Conservation (phyloP, 2,888 invertebrate genomes). For the Ceramica pisi region DNA sequence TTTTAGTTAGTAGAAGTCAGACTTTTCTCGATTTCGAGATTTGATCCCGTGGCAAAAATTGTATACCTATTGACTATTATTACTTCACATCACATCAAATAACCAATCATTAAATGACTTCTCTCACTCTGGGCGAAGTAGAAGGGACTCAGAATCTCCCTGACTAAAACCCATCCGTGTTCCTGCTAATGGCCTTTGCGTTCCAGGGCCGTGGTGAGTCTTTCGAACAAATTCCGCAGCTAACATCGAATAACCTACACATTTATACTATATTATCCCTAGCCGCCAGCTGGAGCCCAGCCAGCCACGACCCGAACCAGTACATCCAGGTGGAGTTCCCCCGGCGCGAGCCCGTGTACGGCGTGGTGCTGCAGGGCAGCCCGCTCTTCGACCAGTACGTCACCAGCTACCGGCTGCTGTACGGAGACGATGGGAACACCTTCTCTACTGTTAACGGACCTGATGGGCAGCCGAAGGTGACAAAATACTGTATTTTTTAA, state of each 20-base stretch:
- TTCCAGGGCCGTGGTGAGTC: too few relatives aligned
- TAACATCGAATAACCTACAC: not conserved
- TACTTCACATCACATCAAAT: not conserved
- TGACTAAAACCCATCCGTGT: too few relatives aligned
- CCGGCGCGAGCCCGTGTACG: constrained; percentile 93
- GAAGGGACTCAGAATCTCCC: too few relatives aligned
- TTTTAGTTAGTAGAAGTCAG: too few relatives aligned
- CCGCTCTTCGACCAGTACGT: constrained; percentile 93
- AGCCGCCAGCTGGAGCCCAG: constrained; percentile 94
- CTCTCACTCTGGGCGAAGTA: too few relatives aligned
- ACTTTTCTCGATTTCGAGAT: too few relatives aligned
- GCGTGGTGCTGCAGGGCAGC: constrained; percentile 93
- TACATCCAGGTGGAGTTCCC: constrained; percentile 93
- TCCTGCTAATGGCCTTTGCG: too few relatives aligned
- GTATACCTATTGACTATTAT: too few relatives aligned
- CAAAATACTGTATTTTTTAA: too few relatives aligned
- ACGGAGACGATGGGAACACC: constrained; percentile 92
- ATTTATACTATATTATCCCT: constrained; percentile 1
- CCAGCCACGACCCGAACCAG: constrained; percentile 90
- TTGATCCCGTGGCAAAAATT: too few relatives aligned
- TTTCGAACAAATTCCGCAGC: too few relatives aligned
- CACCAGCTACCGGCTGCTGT: constrained; percentile 94
- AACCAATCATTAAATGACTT: too few relatives aligned
- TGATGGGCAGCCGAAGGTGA: constrained; percentile 89
- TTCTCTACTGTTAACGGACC: constrained; percentile 91